These are phyloP conservation scores for Gymnoscelis rufifasciata DNA, from an alignment of 2,888 invertebrate species.

Conservation along the genomic window DNA sequence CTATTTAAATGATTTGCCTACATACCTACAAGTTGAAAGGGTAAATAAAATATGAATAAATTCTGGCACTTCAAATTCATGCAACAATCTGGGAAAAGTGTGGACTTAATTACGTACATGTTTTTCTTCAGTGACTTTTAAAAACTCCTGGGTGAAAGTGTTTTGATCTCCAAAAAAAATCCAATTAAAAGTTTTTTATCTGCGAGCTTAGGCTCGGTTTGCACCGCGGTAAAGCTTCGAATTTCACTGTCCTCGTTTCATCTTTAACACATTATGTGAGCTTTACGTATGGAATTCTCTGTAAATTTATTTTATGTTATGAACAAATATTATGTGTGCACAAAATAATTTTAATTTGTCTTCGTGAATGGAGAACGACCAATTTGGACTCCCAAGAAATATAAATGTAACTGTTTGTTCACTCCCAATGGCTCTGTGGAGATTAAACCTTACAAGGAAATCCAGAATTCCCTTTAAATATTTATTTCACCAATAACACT, in stretches of 20 bases:
- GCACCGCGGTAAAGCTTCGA: conserved; percentile 34
- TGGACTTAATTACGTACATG: conserved; percentile 33
- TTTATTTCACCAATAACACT: conserved; percentile 25
- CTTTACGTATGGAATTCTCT: conserved; percentile 8
- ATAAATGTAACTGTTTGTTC: not conserved
- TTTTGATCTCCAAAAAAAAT: conserved; percentile 65
- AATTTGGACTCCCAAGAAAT: not conserved
- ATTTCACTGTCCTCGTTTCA: conserved; percentile 38
- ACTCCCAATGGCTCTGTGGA: conserved; percentile 2
- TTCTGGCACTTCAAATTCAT: too few relatives aligned
- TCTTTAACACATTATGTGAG: conserved; percentile 34
- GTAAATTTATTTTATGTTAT: too few relatives aligned
- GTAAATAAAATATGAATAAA: too few relatives aligned
- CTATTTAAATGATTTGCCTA: too few relatives aligned
- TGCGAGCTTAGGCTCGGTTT: conserved; percentile 54
- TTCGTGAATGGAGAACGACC: not conserved
- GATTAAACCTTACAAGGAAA: conserved; percentile 8
- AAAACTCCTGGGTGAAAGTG: conserved; percentile 56
- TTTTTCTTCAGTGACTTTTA: conserved; percentile 47
- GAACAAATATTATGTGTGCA: too few relatives aligned
- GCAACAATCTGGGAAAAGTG: too few relatives aligned
- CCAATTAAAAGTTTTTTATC: conserved; percentile 70
- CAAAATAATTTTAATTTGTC: not conserved
- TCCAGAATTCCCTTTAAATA: conserved; percentile 21
- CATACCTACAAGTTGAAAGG: too few relatives aligned